These are phyloP conservation scores for Andrena hattorfiana DNA, from an alignment of 2,888 invertebrate species.

Conservation along the genomic window DNA sequence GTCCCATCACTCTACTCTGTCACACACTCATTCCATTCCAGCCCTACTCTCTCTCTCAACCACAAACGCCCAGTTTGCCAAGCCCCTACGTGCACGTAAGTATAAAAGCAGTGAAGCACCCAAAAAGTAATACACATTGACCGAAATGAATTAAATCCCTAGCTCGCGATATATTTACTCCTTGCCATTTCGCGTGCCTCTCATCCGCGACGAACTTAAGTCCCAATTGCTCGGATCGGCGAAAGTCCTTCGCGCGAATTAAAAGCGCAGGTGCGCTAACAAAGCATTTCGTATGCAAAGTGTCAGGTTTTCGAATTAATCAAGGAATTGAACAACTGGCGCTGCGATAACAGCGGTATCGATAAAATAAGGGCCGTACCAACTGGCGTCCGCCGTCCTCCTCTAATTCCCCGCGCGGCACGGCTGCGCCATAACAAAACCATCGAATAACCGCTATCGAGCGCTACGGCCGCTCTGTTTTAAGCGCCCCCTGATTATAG, in stretches of 20 bases:
- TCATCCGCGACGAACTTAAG: no score
- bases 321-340: constrained; percentile 56
- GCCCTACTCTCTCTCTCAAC: no score
- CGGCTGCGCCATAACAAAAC: background rate
- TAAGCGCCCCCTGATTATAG: background rate
- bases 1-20: no score
- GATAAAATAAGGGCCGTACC: constrained; percentile 75
- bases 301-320: constrained; percentile 16
- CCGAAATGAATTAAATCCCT: no score
- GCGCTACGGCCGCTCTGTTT: background rate
- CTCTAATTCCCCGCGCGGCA: background rate
- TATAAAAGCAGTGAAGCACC: no score
- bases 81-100: no score
- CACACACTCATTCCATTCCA: no score
- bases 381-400: background rate
- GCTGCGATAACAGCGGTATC: constrained; percentile 65
- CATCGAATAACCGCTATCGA: background rate
- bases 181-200: no score
- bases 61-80: no score
- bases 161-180: no score
- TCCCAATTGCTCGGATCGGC: no score
- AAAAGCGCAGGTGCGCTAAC: constrained; percentile 23
- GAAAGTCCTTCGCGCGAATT: background rate
- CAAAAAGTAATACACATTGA: no score
- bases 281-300: constrained; percentile 34